Conservation (phyloP, 35 echinoderm and acorn worm genomes). For the Diadema setosum region DNA sequence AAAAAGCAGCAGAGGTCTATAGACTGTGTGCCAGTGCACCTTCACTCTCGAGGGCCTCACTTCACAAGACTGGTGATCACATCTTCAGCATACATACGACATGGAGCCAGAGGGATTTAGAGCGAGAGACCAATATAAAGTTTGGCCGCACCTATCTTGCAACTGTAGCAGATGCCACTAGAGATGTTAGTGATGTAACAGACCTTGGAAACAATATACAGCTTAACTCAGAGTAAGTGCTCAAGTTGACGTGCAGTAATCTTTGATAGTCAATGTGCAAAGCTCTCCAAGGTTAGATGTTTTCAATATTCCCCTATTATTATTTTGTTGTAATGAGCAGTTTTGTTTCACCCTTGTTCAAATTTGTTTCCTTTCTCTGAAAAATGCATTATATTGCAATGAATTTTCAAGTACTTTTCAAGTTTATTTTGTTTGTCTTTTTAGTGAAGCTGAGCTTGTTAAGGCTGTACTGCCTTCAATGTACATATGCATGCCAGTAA, state of each 20-base stretch:
- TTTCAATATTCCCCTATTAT: background rate
- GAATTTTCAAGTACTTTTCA: background rate
- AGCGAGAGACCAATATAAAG: conserved; percentile 13
- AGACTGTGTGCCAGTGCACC: conserved; percentile 21
- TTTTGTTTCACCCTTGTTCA: background rate
- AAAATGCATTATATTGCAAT: background rate
- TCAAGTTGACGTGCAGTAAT: background rate
- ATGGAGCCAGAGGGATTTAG: conserved; percentile 56
- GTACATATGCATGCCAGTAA: too few species aligned
- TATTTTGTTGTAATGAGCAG: background rate
- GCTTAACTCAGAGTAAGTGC: conserved; percentile 34
- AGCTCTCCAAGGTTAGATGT: background rate
- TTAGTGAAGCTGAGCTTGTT: too few species aligned
- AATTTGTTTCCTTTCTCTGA: background rate
- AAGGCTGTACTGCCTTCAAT: too few species aligned
- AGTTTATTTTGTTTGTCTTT: background rate
- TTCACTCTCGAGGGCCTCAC: background rate
- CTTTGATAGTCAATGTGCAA: background rate
- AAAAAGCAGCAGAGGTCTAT: conserved; percentile 1
- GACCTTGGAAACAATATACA: background rate
- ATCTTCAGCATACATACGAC: background rate
- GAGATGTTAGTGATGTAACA: background rate
- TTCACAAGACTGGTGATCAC: background rate
- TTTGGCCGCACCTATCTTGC: conserved; percentile 25
- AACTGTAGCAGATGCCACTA: background rate